Evolutionary conservation across 2,113 vertebrate species (phyloP).

Genomic region (Passer montanus): DNA sequence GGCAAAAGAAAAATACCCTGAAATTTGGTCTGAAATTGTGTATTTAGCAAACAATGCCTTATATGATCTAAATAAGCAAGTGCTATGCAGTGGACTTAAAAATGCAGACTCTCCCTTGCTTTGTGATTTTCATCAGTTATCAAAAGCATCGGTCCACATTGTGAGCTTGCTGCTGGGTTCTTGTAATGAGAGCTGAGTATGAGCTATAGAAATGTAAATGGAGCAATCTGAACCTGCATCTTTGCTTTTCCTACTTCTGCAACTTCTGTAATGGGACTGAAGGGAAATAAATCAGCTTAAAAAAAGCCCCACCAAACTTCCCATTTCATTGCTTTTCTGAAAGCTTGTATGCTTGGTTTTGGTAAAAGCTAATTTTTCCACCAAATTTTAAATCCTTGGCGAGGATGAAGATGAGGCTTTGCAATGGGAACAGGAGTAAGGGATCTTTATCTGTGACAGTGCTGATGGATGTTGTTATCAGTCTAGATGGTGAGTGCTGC

Average conservation of each 20-base stretch:
- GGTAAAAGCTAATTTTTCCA: background rate
- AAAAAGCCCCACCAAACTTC: background rate
- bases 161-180: conserved; percentile 19
- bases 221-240: conserved; percentile 34
- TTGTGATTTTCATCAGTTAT: conserved; percentile 39
- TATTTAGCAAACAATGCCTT: conserved; percentile 25
- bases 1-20: background rate
- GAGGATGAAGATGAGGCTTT: background rate
- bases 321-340: background rate
- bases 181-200: conserved; percentile 20
- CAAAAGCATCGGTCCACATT: conserved; percentile 36
- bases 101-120: background rate
- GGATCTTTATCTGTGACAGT: background rate
- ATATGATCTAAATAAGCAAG: background rate
- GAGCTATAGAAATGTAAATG: conserved; percentile 57
- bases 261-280: conserved; percentile 17
- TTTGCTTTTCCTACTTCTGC: conserved; percentile 23
- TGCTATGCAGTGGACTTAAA: background rate
- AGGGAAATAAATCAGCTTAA: background rate
- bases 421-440: background rate
- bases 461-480: background rate
- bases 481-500: background rate
- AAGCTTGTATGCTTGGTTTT: background rate
- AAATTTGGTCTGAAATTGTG: background rate
- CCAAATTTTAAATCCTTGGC: background rate